Evolutionary conservation across 2,113 vertebrate genomes (phyloP).

Genomic region (Neolamprologus toae): DNA sequence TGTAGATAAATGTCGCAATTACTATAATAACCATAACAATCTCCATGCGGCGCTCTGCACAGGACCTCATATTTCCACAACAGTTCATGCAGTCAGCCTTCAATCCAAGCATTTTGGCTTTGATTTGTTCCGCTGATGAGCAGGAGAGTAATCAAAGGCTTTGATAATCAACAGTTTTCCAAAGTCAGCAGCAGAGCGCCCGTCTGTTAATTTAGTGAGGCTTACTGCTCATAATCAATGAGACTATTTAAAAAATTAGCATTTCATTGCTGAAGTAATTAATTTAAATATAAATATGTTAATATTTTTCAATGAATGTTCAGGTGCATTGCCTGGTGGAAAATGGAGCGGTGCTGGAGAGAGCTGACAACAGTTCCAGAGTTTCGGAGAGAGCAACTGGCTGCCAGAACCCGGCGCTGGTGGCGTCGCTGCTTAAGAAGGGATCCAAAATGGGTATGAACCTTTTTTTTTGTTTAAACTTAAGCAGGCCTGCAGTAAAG

Average conservation of each 20-base stretch:
- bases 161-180: background rate
- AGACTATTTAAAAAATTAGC: background rate
- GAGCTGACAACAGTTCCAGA: conserved; percentile 81
- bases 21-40: background rate
- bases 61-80: background rate
- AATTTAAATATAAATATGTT: background rate
- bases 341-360: conserved; percentile 86
- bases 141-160: conserved; percentile 2
- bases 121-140: background rate
- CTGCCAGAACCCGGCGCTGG: conserved; percentile 86
- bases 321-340: conserved; percentile 94
- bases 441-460: conserved; percentile 85
- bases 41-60: background rate
- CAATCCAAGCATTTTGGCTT: background rate
- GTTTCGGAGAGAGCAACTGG: conserved; percentile 83
- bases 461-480: background rate
- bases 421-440: conserved; percentile 87
- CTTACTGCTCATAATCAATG: background rate
- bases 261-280: background rate
- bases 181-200: background rate
- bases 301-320: background rate
- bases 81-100: background rate
- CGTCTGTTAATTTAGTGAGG: background rate
- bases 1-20: background rate
- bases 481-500: background rate